phyloP scores from a whole-genome alignment of 2,113 vertebrate genomes.

The Pogona vitticeps region DNA sequence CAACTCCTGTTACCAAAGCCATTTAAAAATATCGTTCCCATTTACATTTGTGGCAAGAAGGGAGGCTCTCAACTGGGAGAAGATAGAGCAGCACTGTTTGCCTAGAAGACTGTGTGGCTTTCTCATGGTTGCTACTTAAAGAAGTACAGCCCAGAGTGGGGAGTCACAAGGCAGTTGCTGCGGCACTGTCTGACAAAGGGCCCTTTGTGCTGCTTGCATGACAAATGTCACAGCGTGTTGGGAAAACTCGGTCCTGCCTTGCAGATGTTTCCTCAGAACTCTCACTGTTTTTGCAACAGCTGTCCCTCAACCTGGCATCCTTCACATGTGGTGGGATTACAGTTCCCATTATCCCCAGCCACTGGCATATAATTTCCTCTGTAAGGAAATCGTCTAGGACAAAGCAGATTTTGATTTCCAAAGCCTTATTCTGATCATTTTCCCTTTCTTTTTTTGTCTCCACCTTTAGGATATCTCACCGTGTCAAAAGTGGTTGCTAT shows the following conservation, averaged over 20 bases:
- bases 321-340: not conserved
- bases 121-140: not conserved
- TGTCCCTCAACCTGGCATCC: not conserved
- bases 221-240: not conserved
- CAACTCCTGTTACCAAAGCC: not conserved
- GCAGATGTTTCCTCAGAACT: not conserved
- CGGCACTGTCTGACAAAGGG: not conserved
- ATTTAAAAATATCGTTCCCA: not conserved
- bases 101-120: not conserved
- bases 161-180: not conserved
- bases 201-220: not conserved
- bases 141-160: not conserved
- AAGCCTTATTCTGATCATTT: not conserved
- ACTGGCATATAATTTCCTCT: not conserved
- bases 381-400: not conserved
- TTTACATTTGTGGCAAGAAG: not conserved
- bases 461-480: constrained; percentile 83
- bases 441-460: not conserved
- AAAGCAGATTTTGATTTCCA: not conserved
- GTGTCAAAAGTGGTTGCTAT: constrained; percentile 85
- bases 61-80: not conserved
- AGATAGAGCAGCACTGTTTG: not conserved
- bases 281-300: not conserved
- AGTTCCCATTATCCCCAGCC: not conserved
- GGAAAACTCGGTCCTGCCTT: not conserved